Evolutionary conservation across 2,797 vertebrate species (phyloP).

Genomic region (Intellagama lesueurii): DNA sequence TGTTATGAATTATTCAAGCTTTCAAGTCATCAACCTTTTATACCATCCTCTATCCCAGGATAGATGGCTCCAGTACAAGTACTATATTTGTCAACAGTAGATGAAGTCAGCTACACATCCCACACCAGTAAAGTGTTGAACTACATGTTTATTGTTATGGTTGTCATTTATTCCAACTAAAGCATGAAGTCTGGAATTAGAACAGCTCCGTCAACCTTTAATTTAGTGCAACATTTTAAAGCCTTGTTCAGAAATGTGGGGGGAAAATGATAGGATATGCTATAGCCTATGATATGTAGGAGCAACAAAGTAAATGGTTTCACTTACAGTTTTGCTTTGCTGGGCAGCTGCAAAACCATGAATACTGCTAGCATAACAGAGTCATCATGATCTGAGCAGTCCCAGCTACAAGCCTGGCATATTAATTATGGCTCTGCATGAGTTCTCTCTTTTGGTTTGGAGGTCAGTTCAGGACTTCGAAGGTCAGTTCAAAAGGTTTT

Average conservation of each 20-base stretch:
- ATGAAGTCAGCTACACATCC: conserved; percentile 58
- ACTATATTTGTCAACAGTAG: conserved; percentile 68
- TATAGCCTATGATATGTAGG: not conserved
- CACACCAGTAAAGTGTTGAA: conserved; percentile 52
- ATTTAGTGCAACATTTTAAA: conserved; percentile 42
- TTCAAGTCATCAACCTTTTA: conserved; percentile 68
- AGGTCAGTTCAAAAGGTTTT: too few species aligned
- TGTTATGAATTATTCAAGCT: conserved; percentile 69
- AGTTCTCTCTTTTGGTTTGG: too few species aligned
- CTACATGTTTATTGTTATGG: conserved; percentile 54
- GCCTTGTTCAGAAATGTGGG: not conserved
- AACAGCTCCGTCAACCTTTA: conserved; percentile 17
- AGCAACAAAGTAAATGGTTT: not conserved
- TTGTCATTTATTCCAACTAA: conserved; percentile 53
- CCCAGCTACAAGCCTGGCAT: not conserved
- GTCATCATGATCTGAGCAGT: not conserved
- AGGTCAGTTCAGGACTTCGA: too few species aligned
- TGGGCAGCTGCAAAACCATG: not conserved
- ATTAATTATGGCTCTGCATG: too few species aligned
- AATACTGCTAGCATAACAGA: not conserved
- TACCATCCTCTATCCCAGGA: conserved; percentile 55
- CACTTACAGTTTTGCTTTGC: not conserved
- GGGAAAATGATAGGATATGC: not conserved
- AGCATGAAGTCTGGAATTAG: conserved; percentile 47
- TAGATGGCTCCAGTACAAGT: conserved; percentile 60